These are phyloP conservation scores for Scaeva pyrastri DNA, from an alignment of 2,888 invertebrate species.

Conservation along the genomic window DNA sequence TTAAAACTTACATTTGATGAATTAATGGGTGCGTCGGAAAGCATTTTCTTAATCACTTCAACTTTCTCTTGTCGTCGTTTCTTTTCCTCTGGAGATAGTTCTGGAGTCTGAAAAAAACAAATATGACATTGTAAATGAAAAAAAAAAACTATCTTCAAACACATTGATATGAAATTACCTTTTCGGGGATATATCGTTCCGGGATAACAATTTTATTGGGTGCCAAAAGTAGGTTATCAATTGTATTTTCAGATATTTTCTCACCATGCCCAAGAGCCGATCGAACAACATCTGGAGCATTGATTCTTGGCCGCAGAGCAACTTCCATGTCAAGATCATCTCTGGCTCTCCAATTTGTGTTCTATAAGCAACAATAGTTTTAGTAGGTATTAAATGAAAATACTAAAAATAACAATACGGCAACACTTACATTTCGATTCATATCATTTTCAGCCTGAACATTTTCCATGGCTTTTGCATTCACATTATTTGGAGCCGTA, in stretches of 20 bases:
- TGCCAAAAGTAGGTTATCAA: slow-evolving; percentile 93
- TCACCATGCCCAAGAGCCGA: slow-evolving; percentile 88
- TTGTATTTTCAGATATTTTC: slow-evolving; percentile 88
- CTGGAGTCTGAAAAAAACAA: slow-evolving; percentile 89
- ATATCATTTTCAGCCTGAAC: slow-evolving; percentile 85
- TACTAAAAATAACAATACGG: neutral
- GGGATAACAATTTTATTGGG: slow-evolving; percentile 96
- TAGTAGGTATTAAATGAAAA: neutral
- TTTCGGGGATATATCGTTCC: slow-evolving; percentile 95
- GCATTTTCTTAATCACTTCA: slow-evolving; percentile 95
- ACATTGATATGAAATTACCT: slow-evolving; percentile 84
- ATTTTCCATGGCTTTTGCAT: slow-evolving; percentile 86
- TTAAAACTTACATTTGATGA: slow-evolving; percentile 81
- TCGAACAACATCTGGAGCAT: slow-evolving; percentile 94
- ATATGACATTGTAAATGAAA: no score
- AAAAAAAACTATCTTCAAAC: neutral
- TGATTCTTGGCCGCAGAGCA: slow-evolving; percentile 89
- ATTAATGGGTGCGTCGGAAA: slow-evolving; percentile 87
- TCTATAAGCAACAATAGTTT: slow-evolving; percentile 77
- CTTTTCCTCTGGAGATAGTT: slow-evolving; percentile 93
- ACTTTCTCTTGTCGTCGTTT: slow-evolving; percentile 93
- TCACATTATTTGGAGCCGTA: slow-evolving; percentile 92
- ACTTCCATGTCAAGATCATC: slow-evolving; percentile 95
- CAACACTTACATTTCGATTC: slow-evolving; percentile 83
- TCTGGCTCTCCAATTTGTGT: slow-evolving; percentile 87